phyloP scores from a whole-genome alignment of 1,140 invertebrate species.

The Colletes gigas region DNA sequence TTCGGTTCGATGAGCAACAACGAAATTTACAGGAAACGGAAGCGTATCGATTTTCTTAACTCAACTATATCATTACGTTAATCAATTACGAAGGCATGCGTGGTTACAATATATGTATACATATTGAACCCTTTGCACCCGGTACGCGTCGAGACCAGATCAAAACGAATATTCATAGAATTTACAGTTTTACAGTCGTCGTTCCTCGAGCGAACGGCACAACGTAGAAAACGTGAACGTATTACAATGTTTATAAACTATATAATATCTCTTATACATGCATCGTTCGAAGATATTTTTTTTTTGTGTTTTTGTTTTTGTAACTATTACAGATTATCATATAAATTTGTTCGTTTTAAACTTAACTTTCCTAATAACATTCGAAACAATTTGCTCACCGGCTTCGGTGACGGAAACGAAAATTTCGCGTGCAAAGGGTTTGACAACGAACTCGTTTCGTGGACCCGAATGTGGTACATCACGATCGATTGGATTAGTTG shows the following conservation, averaged over 20 bases:
- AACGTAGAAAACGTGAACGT: slow-evolving; percentile 17
- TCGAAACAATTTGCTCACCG: slow-evolving; percentile 30
- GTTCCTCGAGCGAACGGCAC: neutral
- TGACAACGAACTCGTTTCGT: slow-evolving; percentile 18
- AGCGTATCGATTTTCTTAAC: slow-evolving; percentile 9
- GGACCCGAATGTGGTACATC: slow-evolving; percentile 45
- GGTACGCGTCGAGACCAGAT: neutral
- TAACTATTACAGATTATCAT: slow-evolving; percentile 35
- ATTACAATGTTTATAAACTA: slow-evolving; percentile 8
- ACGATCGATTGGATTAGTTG: slow-evolving; percentile 4
- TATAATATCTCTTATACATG: slow-evolving; percentile 7
- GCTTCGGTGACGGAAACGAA: neutral
- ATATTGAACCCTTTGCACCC: slow-evolving; percentile 28
- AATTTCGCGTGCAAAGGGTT: slow-evolving; percentile 39
- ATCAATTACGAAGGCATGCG: slow-evolving; percentile 18
- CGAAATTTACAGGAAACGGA: slow-evolving; percentile 5
- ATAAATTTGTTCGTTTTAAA: slow-evolving; percentile 53
- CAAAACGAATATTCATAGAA: slow-evolving; percentile 16
- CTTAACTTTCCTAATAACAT: slow-evolving; percentile 39
- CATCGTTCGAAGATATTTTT: slow-evolving; percentile 11
- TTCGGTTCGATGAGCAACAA: slow-evolving; percentile 20
- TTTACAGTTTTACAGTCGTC: slow-evolving; percentile 7
- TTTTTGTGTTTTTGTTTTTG: neutral
- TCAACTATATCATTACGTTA: neutral
- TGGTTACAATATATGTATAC: neutral